phyloP scores from a whole-genome alignment of 2,888 invertebrate species.

The Yponomeuta plumbellus region DNA sequence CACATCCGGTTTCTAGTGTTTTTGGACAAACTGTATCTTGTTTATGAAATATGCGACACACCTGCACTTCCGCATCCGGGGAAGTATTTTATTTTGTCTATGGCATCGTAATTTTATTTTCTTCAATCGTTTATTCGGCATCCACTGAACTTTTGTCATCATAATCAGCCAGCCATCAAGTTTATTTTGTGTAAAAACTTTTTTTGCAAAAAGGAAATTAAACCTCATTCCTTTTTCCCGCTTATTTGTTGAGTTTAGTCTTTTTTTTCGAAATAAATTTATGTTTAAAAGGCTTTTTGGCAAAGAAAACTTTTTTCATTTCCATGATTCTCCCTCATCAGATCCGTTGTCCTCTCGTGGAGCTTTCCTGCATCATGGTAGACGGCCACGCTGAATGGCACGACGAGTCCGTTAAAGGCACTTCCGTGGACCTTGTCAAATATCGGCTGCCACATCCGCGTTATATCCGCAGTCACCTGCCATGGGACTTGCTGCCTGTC shows the following conservation, averaged over 20 bases:
- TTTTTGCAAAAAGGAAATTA: too few species aligned
- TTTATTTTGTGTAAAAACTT: neutral
- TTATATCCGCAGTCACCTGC: constrained; percentile 85
- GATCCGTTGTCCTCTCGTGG: constrained; percentile 85
- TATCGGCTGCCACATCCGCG: constrained; percentile 80
- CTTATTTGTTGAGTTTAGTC: too few species aligned
- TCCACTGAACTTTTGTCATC: neutral
- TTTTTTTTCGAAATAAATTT: too few species aligned
- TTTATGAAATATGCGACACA: too few species aligned
- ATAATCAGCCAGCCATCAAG: neutral
- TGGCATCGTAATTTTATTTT: neutral
- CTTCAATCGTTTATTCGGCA: neutral
- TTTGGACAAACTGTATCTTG: too few species aligned
- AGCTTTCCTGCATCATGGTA: constrained; percentile 80
- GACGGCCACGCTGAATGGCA: constrained; percentile 78
- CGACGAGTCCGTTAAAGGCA: constrained; percentile 78
- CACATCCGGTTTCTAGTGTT: too few species aligned
- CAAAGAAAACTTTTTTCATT: neutral
- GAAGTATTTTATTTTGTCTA: neutral
- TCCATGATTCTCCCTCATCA: constrained; percentile 35
- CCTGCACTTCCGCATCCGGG: neutral
- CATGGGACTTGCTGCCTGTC: constrained; percentile 81
- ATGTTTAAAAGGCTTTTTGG: too few species aligned
- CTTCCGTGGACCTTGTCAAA: constrained; percentile 83
- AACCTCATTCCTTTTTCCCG: too few species aligned